Conservation (phyloP, 2,113 vertebrate species). For the Halichoerus grypus region DNA sequence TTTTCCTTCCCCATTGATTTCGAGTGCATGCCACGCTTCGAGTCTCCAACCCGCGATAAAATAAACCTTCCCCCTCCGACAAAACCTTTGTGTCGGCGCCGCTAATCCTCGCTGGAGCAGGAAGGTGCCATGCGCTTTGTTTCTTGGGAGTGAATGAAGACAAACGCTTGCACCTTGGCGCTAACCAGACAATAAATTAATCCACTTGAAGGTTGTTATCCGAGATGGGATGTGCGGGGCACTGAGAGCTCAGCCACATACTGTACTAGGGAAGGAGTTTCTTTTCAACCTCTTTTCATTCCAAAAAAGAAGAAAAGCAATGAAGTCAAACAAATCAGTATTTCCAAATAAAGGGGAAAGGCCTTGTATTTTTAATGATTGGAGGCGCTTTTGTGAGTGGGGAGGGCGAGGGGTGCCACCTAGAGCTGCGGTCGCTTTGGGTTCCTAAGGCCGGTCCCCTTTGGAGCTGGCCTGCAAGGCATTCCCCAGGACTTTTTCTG, state of each 20-base stretch:
- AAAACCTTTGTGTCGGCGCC: constrained; percentile 88
- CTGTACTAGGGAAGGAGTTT: not conserved
- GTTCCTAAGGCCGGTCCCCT: not conserved
- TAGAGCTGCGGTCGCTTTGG: not conserved
- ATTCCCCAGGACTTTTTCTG: not conserved
- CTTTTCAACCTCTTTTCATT: not conserved
- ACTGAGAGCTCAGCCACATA: constrained; percentile 35
- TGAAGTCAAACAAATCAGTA: constrained; percentile 16
- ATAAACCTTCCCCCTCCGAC: constrained; percentile 76
- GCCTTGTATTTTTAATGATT: not conserved
- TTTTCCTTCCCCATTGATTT: constrained; percentile 74
- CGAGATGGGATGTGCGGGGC: constrained; percentile 58
- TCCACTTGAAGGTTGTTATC: constrained; percentile 83
- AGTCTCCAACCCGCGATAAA: constrained; percentile 75
- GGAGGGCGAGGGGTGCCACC: fast-evolving
- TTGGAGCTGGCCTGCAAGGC: not conserved
- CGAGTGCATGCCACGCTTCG: constrained; percentile 61
- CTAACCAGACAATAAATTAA: constrained; percentile 85
- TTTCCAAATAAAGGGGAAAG: constrained; percentile 12
- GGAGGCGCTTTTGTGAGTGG: not conserved
- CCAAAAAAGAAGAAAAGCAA: not conserved
- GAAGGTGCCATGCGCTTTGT: constrained; percentile 82
- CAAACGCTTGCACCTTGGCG: constrained; percentile 83
- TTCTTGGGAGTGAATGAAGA: constrained; percentile 77
- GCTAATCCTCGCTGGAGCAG: constrained; percentile 85